A percentile compares a stretch with the other conserved stretches of the same genome.
phyloP scores from a whole-genome alignment of 2,797 vertebrate species.

The Notoglanidium macrostoma region DNA sequence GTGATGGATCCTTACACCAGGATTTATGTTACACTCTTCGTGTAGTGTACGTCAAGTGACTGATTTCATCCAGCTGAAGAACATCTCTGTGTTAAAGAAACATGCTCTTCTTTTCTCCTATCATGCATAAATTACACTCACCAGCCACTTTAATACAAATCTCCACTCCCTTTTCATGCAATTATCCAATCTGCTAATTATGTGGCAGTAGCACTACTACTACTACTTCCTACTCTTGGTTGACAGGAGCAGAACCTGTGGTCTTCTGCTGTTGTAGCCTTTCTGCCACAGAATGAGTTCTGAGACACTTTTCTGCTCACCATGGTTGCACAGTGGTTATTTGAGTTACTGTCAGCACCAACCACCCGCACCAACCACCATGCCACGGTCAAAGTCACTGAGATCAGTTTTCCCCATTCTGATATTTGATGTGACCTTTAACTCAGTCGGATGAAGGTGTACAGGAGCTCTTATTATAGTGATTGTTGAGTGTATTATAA shows the following conservation, averaged over 20 bases:
- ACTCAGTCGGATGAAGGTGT: background rate
- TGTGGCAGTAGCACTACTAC: background rate
- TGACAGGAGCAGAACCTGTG: background rate
- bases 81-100: background rate
- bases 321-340: background rate
- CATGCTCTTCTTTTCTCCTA: background rate
- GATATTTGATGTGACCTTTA: background rate
- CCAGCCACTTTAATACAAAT: background rate
- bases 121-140: background rate
- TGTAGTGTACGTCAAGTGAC: background rate
- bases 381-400: background rate
- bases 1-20: slow-evolving; percentile 5
- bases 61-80: slow-evolving; percentile 14
- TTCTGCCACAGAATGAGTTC: background rate
- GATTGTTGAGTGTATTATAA: background rate
- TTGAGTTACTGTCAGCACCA: background rate
- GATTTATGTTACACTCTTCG: background rate
- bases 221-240: background rate
- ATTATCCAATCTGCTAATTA: background rate
- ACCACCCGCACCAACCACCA: too few species aligned
- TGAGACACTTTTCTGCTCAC: background rate
- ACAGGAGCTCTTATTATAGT: background rate
- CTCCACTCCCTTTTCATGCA: background rate
- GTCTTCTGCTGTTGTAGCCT: background rate
- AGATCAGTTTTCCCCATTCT: background rate